Conservation (phyloP, 2,888 invertebrate species). For the Coenonympha glycerion region DNA sequence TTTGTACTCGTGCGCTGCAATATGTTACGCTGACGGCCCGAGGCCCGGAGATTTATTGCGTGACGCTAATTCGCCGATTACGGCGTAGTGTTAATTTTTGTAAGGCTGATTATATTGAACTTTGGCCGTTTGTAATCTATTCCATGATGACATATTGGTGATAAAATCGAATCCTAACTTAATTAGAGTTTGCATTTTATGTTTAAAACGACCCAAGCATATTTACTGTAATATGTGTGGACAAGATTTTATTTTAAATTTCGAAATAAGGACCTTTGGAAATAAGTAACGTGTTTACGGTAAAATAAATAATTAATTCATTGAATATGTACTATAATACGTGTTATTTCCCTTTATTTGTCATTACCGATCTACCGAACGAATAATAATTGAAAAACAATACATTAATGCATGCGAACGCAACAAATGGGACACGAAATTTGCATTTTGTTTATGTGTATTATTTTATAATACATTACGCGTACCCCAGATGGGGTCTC, state of each 20-base stretch:
- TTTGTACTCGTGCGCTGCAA: conserved; percentile 31
- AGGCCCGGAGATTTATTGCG: conserved; percentile 23
- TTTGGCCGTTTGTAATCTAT: not conserved
- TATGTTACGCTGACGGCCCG: conserved; percentile 29
- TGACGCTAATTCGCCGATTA: conserved; percentile 22
- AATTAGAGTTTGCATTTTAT: too few relatives aligned
- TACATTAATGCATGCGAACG: conserved; percentile 16
- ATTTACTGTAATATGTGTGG: too few relatives aligned
- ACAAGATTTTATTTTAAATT: too few relatives aligned
- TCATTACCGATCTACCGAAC: conserved; percentile 1
- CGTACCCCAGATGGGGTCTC: conserved; percentile 45
- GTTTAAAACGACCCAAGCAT: too few relatives aligned
- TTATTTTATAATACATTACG: conserved; percentile 51
- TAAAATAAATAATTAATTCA: not conserved
- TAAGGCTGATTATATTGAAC: not conserved
- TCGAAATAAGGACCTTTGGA: not conserved
- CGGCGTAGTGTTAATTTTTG: conserved; percentile 12
- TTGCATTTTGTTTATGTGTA: conserved; percentile 54
- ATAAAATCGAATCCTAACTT: too few relatives aligned
- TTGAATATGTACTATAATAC: too few relatives aligned
- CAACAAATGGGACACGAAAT: conserved; percentile 39
- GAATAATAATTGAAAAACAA: conserved; percentile 10
- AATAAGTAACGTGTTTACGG: too few relatives aligned
- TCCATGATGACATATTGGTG: not conserved
- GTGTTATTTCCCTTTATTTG: not conserved